Base-by-base conservation (phyloP, 2,113 vertebrate species). In the Cavia aperea region DNA sequence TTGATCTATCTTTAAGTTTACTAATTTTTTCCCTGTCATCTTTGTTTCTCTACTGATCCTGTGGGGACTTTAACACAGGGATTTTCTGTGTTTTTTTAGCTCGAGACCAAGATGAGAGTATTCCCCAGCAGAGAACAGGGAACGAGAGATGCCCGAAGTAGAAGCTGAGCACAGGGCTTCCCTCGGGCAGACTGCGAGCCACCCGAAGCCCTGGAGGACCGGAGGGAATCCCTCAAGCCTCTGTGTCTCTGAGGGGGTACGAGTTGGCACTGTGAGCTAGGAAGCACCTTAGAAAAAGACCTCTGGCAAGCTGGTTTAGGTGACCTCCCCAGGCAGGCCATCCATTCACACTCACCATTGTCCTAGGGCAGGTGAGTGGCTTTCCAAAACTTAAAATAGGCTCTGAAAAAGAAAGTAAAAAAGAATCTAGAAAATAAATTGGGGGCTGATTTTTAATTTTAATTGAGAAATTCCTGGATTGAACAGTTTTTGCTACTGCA, bases 301-400 rank as follows among this genome's bases (percentile, higher is more conserved):
- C 24, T 39, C 29, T 92, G 54, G 63, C 31, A 39, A 49, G 18
- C 39, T n/a, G 63, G 16, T 21, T 60, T 26, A 60, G 70, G 33
- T 23, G 16, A 39, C 11, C 18, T 54, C 16, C n/a, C 19, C 4
- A 36, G 43, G 60, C 68, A 31, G 24, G 51, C 18, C 0, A 24
- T 2, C 49, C 26, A 72, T 31, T 66, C 9, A 21, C 75, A 51
- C 46, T 51, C 26, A 31, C 3, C 21, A 46, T 19, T 46, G 63
- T 39, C 13, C 39, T n/a, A 15, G 19, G 70, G 26, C 23, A 24
- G n/a, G 33, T 1, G n/a, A 1, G 1, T 9, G 23, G 1, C 10
- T 23, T 65, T 77, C n/a, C 63, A 19, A 66, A 78, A 31, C 14
- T 78, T 56, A 78, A 66, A 43, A 86, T 46, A 33, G 14, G 26